phyloP scores from a whole-genome alignment of 2,113 vertebrate genomes.

The Bos taurus region ARS-UCD2.0 NC_037349.1:53513501-53514000 shows the following conservation, averaged over 20 bases:
- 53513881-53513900: no score
- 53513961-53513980: neutral
- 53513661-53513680: neutral
- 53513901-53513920: neutral
- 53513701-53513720: neutral
- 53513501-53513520: neutral
- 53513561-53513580: neutral
- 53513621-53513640: rapidly evolving
- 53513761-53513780: neutral
- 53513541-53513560: slow-evolving; percentile 28
- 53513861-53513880: neutral
- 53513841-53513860: neutral
- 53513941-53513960: neutral
- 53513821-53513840: neutral
- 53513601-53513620: neutral
- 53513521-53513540: slow-evolving; percentile 35
- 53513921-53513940: neutral
- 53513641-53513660: neutral
- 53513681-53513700: neutral
- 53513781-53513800: neutral
- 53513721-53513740: neutral
- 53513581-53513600: neutral
- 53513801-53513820: neutral
- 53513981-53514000: neutral
- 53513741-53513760: neutral